Evolutionary conservation across 1,140 invertebrate species (phyloP), one percentile per base, ranked within the genome.

Genomic region (Calosoma granatense): DNA sequence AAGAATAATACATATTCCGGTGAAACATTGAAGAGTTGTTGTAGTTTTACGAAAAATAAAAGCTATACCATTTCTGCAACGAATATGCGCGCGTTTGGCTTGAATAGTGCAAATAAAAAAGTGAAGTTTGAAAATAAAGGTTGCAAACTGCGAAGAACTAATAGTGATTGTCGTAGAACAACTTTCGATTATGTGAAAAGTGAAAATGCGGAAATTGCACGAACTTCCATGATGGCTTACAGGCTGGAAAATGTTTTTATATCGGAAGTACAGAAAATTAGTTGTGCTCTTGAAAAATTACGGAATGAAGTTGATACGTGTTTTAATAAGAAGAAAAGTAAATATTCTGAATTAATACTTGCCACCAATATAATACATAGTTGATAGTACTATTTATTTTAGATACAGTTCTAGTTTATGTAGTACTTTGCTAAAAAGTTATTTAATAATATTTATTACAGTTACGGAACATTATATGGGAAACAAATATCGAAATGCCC

Each of bases 401-500:
- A 30, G 17, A 55, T 9, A n/a, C n/a, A n/a, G n/a, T n/a, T n/a
- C n/a, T n/a, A n/a, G n/a, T n/a, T n/a, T n/a, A n/a, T n/a, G n/a
- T n/a, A n/a, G n/a, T n/a, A n/a, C n/a, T n/a, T n/a, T n/a, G n/a
- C n/a, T n/a, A n/a, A n/a, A n/a, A n/a, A n/a, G n/a, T n/a, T n/a
- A n/a, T n/a, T n/a, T n/a, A n/a, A n/a, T n/a, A n/a, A n/a, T n/a
- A n/a, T 47, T 47, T 52, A 9, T 66, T 66, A 3, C 67, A 90
- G 87, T 88, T 69, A 83, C 81, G 66, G 83, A 82, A 71, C 92
- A 87, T 76, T 90, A 92, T 66, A 85, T 84, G 54, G 83, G 87
- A 53, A 97, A 97, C 73, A 85, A 90, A 62, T 83, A 81, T 56
- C 79, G 92, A 36, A 94, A 94, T 75, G 88, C 89, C 11, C 82